Conservation (phyloP, 2,888 invertebrate genomes). For the Erebia aethiops region DNA sequence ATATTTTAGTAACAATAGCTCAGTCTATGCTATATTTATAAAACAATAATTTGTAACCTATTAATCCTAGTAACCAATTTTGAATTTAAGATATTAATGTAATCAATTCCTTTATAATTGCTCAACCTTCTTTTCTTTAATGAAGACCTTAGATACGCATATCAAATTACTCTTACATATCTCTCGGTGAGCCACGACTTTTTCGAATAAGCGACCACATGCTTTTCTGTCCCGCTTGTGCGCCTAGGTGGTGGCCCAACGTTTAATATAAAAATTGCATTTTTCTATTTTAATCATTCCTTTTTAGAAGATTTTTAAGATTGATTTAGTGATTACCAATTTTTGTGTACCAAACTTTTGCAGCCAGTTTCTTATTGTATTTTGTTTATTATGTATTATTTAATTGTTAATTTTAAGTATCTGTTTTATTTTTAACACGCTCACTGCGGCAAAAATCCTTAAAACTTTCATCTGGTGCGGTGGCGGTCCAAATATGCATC, state of each 20-base stretch:
- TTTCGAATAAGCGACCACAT: background rate
- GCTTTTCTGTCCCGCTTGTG: background rate
- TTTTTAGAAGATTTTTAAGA: slow-evolving; percentile 42
- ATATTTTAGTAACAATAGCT: background rate
- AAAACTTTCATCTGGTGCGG: too few relatives aligned
- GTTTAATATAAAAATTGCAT: slow-evolving; percentile 28
- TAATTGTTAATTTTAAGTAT: slow-evolving; percentile 39
- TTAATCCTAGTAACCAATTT: background rate
- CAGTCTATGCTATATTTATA: background rate
- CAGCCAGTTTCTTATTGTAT: slow-evolving; percentile 63
- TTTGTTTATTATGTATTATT: background rate
- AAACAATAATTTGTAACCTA: background rate
- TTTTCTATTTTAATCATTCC: slow-evolving; percentile 51
- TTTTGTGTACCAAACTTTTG: slow-evolving; percentile 60
- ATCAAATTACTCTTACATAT: slow-evolving; percentile 39
- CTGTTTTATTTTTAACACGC: slow-evolving; percentile 39
- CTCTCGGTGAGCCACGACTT: background rate
- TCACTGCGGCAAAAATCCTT: too few relatives aligned
- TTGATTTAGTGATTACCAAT: slow-evolving; percentile 56
- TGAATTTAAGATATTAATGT: slow-evolving; percentile 2
- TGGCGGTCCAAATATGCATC: too few relatives aligned
- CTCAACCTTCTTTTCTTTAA: slow-evolving; percentile 49
- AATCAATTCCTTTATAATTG: slow-evolving; percentile 45
- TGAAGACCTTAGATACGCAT: slow-evolving; percentile 33
- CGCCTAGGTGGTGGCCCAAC: background rate